Evolutionary conservation across 2,888 invertebrate species (phyloP), one percentile per base, ranked within the genome.

Genomic region (Therioaphis trifolii): DNA sequence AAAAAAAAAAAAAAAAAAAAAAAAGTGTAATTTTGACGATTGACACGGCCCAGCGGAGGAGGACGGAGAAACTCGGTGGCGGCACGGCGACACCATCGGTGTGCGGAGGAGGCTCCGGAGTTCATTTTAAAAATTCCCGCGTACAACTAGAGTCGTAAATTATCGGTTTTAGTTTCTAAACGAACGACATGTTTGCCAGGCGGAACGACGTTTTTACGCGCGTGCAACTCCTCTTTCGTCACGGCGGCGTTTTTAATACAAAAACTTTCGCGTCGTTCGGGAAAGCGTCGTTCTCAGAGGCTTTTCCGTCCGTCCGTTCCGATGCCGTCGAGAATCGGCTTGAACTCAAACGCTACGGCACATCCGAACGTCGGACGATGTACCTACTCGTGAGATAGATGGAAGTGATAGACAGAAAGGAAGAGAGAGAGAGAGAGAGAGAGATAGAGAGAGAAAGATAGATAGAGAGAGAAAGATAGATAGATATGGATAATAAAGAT

Each of bases 181-280:
- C 78, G 77, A 49, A 72, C 61, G 80, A 82, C 80, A 72, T 82
- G 80, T 61, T 71, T 46, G 80, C 61, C 21, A 61, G 72, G 80
- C 72, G 63, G 72, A 80, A 82, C 72, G 80, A 82, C 72, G 35
- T 82, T 82, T 82, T 72, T 82, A 80, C 72, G 71, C 80, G 80
- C 27, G 55, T 69, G 40, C 55, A n/a, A n/a, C 78, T 55, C 52
- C 69, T 61, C 46, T 46, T 58, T 71, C 80, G 71, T 71, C 80
- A 61, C 71, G 71, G n/a, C n/a, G n/a, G 71, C 80, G 61, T 72
- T 82, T 82, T 82, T 72, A 82, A 82, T 82, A 74, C 72, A 35
- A 82, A 82, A 82, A 74, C 72, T 82, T 82, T 82, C 15, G 49
- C 72, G 40, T 18, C n/a, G n/a, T n/a, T n/a, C n/a, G n/a, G n/a